phyloP scores from a whole-genome alignment of 1,140 invertebrate genomes.

The Platyura marginata region DNA sequence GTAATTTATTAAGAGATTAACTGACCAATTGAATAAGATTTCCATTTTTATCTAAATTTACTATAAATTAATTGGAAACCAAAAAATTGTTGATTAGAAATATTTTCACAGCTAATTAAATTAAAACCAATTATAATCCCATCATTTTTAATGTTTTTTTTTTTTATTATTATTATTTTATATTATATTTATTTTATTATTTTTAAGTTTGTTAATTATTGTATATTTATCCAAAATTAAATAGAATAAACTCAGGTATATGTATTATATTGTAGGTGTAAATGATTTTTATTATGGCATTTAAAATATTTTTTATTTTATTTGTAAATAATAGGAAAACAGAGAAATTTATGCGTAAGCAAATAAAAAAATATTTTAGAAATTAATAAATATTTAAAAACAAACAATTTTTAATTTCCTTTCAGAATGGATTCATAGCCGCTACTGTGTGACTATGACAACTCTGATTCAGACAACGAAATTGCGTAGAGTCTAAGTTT shows the following conservation, averaged over 20 bases:
- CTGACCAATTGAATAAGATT: too few relatives aligned
- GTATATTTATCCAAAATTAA: background rate
- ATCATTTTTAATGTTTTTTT: too few relatives aligned
- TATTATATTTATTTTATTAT: conserved; percentile 2
- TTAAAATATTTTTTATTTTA: background rate
- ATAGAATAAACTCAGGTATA: conserved; percentile 1
- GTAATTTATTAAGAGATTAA: too few relatives aligned
- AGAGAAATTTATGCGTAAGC: background rate
- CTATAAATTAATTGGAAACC: too few relatives aligned
- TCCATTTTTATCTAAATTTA: too few relatives aligned
- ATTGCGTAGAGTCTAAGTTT: too few relatives aligned
- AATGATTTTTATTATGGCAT: background rate
- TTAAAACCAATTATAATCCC: too few relatives aligned
- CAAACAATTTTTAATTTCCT: background rate
- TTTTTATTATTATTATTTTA: too few relatives aligned
- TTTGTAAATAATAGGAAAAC: background rate
- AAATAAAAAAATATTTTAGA: background rate
- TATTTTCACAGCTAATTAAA: too few relatives aligned
- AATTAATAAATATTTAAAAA: background rate
- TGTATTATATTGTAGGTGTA: conserved; percentile 8
- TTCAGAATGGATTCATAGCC: conserved; percentile 4
- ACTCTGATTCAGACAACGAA: background rate
- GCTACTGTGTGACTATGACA: background rate
- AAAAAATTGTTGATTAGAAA: too few relatives aligned
- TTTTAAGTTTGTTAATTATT: background rate